Evolutionary conservation across 2,797 vertebrate genomes (phyloP).

Genomic region (Cirrhinus molitorella): DNA sequence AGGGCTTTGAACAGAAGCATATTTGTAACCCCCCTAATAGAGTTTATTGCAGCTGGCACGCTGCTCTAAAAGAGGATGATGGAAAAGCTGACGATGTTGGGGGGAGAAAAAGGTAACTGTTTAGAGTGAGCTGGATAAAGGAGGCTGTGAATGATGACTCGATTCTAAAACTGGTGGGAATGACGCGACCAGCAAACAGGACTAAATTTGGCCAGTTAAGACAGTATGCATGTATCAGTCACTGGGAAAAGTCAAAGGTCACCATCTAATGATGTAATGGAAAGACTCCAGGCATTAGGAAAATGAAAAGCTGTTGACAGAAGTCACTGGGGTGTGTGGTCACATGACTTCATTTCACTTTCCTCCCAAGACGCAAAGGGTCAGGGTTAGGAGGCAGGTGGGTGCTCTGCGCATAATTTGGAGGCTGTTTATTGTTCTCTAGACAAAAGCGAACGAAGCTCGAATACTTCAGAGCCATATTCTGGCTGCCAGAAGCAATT

Average conservation of each 20-base stretch:
- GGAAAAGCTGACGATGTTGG: conserved; percentile 2
- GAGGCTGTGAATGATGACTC: conserved; percentile 19
- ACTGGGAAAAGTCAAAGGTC: conserved; percentile 57
- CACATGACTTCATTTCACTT: conserved; percentile 51
- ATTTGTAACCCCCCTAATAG: conserved; percentile 25
- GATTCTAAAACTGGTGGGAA: conserved; percentile 20
- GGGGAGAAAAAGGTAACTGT: conserved; percentile 22
- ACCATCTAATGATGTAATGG: conserved; percentile 62
- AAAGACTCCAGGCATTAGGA: conserved; percentile 55
- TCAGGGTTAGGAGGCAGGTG: conserved; percentile 33
- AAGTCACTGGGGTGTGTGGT: conserved; percentile 45
- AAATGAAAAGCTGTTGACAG: conserved; percentile 60
- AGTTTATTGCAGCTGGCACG: conserved; percentile 40
- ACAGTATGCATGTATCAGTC: conserved; percentile 24
- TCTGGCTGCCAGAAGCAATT: conserved; percentile 50
- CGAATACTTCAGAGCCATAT: conserved; percentile 45
- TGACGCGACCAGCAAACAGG: conserved; percentile 1
- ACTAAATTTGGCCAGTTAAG: conserved; percentile 33
- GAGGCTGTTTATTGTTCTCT: conserved; percentile 59
- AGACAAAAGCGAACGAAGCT: conserved; percentile 58
- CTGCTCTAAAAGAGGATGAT: conserved; percentile 13
- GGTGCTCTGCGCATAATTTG: conserved; percentile 46
- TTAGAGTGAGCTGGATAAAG: not conserved
- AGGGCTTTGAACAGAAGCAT: conserved; percentile 27
- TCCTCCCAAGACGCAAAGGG: conserved; percentile 34